These are phyloP conservation scores for Trimorus sp. DNA, from an alignment of 2,888 invertebrate species.

Conservation along the genomic window DNA sequence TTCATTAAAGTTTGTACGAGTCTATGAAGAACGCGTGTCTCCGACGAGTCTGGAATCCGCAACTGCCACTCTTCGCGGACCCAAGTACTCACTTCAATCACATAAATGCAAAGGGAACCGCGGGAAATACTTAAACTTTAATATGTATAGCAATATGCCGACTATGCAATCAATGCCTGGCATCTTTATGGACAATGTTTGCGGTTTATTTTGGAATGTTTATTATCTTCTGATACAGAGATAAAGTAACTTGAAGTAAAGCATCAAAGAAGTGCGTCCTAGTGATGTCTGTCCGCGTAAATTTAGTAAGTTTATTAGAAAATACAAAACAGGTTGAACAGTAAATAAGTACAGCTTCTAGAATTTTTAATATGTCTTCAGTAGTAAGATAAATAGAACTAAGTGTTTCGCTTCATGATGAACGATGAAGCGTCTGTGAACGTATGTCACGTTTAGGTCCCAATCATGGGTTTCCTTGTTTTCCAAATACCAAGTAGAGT, in stretches of 20 bases:
- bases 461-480: constrained; percentile 57
- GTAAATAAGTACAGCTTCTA: no score
- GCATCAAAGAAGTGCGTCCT: no score
- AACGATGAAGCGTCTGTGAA: not conserved
- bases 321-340: no score
- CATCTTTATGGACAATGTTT: not conserved
- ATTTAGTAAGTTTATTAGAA: no score
- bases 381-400: not conserved
- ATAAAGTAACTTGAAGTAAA: no score
- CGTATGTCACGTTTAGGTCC: constrained; percentile 47
- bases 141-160: constrained; percentile 23
- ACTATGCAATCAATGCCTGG: constrained; percentile 8
- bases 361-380: no score
- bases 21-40: constrained; percentile 64
- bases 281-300: no score
- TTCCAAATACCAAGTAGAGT: constrained; percentile 49
- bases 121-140: constrained; percentile 25
- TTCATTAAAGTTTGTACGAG: constrained; percentile 69
- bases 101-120: constrained; percentile 28
- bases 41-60: constrained; percentile 57
- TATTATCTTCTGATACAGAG: no score
- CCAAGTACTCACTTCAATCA: constrained; percentile 33
- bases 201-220: no score
- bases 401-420: not conserved
- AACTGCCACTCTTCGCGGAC: constrained; percentile 36